Conservation (phyloP, 2,888 invertebrate genomes). For the Phoronis australis region DNA sequence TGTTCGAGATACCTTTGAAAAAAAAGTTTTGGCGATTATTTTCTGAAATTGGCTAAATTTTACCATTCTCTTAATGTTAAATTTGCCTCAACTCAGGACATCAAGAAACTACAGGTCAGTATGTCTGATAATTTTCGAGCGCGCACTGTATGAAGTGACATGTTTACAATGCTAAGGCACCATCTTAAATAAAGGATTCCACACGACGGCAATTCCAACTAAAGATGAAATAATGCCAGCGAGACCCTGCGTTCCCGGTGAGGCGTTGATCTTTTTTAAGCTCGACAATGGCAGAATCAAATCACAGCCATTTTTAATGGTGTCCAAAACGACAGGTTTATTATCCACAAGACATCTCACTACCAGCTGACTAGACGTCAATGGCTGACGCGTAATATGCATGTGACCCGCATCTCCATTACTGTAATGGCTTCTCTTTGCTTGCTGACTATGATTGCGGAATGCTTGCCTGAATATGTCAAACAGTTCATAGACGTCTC, state of each 20-base stretch:
- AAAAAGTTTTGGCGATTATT: too few species aligned
- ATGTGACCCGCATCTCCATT: constrained; percentile 17
- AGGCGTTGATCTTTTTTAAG: constrained; percentile 71
- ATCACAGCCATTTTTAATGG: constrained; percentile 80
- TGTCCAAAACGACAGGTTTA: constrained; percentile 66
- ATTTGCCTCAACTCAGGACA: too few species aligned
- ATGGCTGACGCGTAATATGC: constrained; percentile 22
- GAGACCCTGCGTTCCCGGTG: constrained; percentile 71
- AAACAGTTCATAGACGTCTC: constrained; percentile 73
- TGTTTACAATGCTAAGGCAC: too few species aligned
- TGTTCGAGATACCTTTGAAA: too few species aligned
- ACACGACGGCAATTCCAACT: constrained; percentile 70
- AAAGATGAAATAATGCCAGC: constrained; percentile 76
- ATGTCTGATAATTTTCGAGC: too few species aligned
- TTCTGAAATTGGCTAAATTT: too few species aligned
- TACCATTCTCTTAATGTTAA: too few species aligned
- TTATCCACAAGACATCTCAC: constrained; percentile 26
- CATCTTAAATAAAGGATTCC: too few species aligned
- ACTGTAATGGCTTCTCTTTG: constrained; percentile 18
- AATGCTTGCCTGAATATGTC: constrained; percentile 22
- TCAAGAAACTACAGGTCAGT: too few species aligned
- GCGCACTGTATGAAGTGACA: too few species aligned
- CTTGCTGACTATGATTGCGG: constrained; percentile 12
- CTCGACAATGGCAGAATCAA: constrained; percentile 79
- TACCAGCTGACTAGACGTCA: constrained; percentile 58